Conservation (phyloP, 1,140 invertebrate genomes). For the Micrasema minimum region DNA sequence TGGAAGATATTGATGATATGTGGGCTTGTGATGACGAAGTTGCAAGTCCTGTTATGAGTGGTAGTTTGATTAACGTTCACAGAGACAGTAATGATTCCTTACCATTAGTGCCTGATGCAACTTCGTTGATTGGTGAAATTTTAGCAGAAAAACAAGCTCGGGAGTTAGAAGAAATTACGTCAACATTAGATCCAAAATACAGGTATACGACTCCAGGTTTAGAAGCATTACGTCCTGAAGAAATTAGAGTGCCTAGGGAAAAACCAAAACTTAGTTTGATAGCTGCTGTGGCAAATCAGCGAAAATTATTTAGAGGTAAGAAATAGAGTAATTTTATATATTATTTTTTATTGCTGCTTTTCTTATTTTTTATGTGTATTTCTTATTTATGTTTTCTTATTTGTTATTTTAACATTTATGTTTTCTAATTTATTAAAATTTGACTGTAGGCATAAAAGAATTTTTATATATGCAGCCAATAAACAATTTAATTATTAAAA, state of each 20-base stretch:
- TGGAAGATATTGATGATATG: conserved; percentile 40
- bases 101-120: conserved; percentile 29
- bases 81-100: conserved; percentile 36
- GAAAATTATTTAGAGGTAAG: conserved; percentile 64
- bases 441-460: too few relatives aligned
- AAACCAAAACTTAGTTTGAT: conserved; percentile 64
- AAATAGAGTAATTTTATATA: too few relatives aligned
- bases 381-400: too few relatives aligned
- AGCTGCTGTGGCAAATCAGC: conserved; percentile 64
- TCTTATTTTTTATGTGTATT: neutral
- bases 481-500: too few relatives aligned
- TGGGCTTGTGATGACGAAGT: conserved; percentile 46
- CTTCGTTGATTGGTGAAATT: conserved; percentile 39
- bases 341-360: conserved; percentile 21
- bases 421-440: too few relatives aligned
- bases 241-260: conserved; percentile 64
- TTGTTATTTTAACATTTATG: too few relatives aligned
- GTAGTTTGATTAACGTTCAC: conserved; percentile 34
- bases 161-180: conserved; percentile 36
- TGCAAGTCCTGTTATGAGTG: conserved; percentile 21
- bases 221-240: conserved; percentile 59
- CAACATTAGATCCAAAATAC: conserved; percentile 47
- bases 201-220: conserved; percentile 47
- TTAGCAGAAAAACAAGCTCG: conserved; percentile 43
- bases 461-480: too few relatives aligned